These are phyloP conservation scores for Drosophila maculinotata DNA, from an alignment of 2,888 invertebrate genomes.

Conservation along the genomic window DNA sequence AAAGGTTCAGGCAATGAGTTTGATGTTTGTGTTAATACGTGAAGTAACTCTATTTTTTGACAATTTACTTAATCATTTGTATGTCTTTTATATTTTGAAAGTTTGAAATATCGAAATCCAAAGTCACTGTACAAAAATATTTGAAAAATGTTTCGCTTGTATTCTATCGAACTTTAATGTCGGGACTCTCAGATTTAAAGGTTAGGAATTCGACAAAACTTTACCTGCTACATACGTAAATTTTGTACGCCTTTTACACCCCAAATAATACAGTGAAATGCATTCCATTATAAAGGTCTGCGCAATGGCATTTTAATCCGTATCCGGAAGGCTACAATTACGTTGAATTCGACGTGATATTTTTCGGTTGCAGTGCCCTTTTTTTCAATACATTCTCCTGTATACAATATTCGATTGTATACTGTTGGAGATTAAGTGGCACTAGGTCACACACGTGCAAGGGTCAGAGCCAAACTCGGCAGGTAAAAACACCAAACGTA, in stretches of 20 bases:
- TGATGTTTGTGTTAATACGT: no score
- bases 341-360: conserved; percentile 60
- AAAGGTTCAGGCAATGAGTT: no score
- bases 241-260: not conserved
- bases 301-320: conserved; percentile 68
- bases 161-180: not conserved
- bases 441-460: conserved; percentile 81
- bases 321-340: conserved; percentile 73
- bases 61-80: no score
- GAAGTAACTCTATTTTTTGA: no score
- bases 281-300: conserved; percentile 16
- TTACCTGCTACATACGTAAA: conserved; percentile 2
- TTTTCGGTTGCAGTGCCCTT: conserved; percentile 51
- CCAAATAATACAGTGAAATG: conserved; percentile 1
- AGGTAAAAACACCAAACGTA: conserved; percentile 67
- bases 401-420: conserved; percentile 29
- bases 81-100: no score
- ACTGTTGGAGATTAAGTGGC: conserved; percentile 67
- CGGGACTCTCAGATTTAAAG: not conserved
- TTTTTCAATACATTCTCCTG: conserved; percentile 42
- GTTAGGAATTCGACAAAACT: conserved; percentile 1
- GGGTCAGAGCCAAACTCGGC: conserved; percentile 69
- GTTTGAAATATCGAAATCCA: no score
- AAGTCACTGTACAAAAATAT: no score
- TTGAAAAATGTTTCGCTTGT: no score